A percentile compares a stretch with the other conserved stretches of the same genome.
These are phyloP conservation scores for Nesogale talazaci DNA, from an alignment of 2,113 vertebrate genomes.

Conservation along the genomic window DNA sequence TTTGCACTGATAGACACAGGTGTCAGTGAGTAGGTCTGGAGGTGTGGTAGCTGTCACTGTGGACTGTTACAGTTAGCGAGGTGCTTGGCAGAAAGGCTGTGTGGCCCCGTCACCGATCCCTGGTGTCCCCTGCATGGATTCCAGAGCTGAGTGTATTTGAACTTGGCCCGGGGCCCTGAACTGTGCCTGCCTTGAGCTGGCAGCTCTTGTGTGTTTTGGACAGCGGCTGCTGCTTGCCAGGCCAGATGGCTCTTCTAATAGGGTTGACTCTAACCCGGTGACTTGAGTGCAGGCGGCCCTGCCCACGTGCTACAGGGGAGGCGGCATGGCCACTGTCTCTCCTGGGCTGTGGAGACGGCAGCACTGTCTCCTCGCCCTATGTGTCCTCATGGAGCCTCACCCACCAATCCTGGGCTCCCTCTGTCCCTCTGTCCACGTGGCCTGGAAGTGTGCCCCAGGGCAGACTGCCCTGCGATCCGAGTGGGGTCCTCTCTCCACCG, in stretches of 20 bases:
- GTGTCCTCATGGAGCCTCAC: background rate
- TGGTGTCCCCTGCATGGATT: background rate
- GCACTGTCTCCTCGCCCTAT: background rate
- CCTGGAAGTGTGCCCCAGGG: background rate
- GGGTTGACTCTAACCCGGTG: conserved; percentile 75
- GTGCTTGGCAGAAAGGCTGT: background rate
- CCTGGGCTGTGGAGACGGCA: background rate
- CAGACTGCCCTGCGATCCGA: background rate
- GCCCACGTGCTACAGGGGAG: conserved; percentile 37
- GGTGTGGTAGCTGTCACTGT: background rate
- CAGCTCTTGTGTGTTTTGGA: too few species aligned
- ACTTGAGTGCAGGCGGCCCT: conserved; percentile 74
- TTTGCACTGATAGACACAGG: background rate
- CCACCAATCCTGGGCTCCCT: background rate
- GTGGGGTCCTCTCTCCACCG: background rate
- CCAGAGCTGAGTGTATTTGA: background rate
- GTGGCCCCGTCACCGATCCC: background rate
- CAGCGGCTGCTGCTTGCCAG: background rate
- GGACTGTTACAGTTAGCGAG: background rate
- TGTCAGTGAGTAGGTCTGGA: background rate
- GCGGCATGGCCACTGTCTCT: background rate
- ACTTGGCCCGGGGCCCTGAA: background rate
- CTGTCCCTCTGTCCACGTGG: background rate
- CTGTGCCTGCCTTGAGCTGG: background rate
- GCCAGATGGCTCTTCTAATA: background rate